Conservation (phyloP, 2,888 invertebrate genomes). For the Sinodicranocentrus sp. region DNA sequence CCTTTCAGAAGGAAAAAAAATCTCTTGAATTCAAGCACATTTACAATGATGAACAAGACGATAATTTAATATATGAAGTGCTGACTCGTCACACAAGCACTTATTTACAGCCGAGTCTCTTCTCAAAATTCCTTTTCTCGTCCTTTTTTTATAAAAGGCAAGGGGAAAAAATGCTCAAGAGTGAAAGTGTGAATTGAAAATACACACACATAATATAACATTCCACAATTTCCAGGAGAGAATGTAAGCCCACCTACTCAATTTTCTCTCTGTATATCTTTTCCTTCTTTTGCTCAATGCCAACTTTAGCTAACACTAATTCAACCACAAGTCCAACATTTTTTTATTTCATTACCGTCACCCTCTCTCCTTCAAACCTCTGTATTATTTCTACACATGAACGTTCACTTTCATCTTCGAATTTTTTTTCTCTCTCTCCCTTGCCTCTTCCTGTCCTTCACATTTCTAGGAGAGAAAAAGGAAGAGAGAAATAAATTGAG, state of each 20-base stretch:
- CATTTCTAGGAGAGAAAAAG: conserved; percentile 22
- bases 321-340: conserved; percentile 60
- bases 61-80: conserved; percentile 61
- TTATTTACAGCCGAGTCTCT: conserved; percentile 23
- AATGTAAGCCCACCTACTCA: no score
- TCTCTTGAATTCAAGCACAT: neutral
- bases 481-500: neutral
- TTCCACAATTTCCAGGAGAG: no score
- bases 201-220: neutral
- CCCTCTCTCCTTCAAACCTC: conserved; percentile 25
- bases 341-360: conserved; percentile 52
- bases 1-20: no score
- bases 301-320: conserved; percentile 52
- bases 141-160: neutral
- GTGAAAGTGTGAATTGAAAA: conserved; percentile 12
- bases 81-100: conserved; percentile 52
- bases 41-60: conserved; percentile 35
- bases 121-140: conserved; percentile 3
- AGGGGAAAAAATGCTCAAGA: neutral
- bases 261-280: no score
- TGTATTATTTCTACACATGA: neutral
- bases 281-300: no score
- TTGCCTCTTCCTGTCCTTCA: conserved; percentile 31
- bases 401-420: neutral
- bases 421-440: conserved; percentile 13